A percentile compares a stretch with the other conserved stretches of the same genome.
Evolutionary conservation across 2,797 vertebrate species (phyloP).

Genomic region (Gobio occitaniae): DNA sequence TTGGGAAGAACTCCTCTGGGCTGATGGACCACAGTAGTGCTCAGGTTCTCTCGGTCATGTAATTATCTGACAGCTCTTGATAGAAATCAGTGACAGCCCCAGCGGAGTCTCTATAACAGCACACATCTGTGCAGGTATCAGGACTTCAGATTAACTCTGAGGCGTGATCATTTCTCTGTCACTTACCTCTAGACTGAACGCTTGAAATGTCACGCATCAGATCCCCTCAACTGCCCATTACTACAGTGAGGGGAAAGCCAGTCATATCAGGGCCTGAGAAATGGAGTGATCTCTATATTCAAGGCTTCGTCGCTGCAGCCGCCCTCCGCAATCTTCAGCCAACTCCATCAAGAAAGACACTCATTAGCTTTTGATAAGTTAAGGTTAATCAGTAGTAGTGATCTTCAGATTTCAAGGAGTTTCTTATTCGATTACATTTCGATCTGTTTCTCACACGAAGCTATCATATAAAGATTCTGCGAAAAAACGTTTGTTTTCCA

Average conservation of each 20-base stretch:
- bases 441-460: neutral
- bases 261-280: slow-evolving; percentile 42
- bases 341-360: slow-evolving; percentile 23
- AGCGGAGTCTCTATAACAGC: slow-evolving; percentile 74
- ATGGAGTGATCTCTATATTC: slow-evolving; percentile 49
- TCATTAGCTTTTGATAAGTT: neutral
- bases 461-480: neutral
- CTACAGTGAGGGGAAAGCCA: slow-evolving; percentile 40
- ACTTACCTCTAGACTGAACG: slow-evolving; percentile 46
- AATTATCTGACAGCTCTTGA: slow-evolving; percentile 44
- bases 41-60: slow-evolving; percentile 26
- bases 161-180: slow-evolving; percentile 44
- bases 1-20: slow-evolving; percentile 37
- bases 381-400: neutral
- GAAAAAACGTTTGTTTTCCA: neutral
- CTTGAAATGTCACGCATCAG: slow-evolving; percentile 50
- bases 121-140: slow-evolving; percentile 50
- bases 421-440: slow-evolving; percentile 20
- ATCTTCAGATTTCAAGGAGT: neutral
- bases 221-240: slow-evolving; percentile 35
- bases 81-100: slow-evolving; percentile 42
- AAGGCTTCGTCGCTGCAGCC: slow-evolving; percentile 3
- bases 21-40: slow-evolving; percentile 25
- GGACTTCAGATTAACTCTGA: slow-evolving; percentile 46
- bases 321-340: neutral